These are phyloP conservation scores for Erethizon dorsatum DNA, from an alignment of 2,797 vertebrate genomes.

Conservation along the genomic window DNA sequence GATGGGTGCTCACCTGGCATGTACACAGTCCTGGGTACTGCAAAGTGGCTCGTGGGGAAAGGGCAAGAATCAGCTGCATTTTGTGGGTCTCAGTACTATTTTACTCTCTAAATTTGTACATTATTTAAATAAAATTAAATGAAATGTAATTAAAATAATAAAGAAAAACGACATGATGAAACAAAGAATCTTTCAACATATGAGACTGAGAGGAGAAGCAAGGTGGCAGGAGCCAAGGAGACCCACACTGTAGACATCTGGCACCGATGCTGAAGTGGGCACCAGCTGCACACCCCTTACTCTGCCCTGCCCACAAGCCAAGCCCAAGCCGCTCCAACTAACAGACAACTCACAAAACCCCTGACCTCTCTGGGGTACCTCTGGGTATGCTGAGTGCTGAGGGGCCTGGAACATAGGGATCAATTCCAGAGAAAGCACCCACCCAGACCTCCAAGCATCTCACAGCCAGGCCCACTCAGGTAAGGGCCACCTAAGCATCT, in stretches of 20 bases:
- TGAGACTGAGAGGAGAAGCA: not conserved
- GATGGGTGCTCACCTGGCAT: not conserved
- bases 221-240: not conserved
- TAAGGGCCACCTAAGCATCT: rapidly evolving
- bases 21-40: not conserved
- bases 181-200: not conserved
- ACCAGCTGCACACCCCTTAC: rapidly evolving
- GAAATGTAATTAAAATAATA: not conserved
- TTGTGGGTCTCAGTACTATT: rapidly evolving
- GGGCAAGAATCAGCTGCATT: too few relatives aligned
- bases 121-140: not conserved
- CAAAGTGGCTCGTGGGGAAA: not conserved
- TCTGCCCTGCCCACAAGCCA: not conserved
- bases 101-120: not conserved
- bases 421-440: not conserved
- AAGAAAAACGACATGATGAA: not conserved
- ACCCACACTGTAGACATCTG: rapidly evolving
- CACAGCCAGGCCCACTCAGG: not conserved
- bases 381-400: rapidly evolving
- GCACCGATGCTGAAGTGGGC: rapidly evolving
- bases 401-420: not conserved
- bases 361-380: rapidly evolving
- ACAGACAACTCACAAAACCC: too few relatives aligned
- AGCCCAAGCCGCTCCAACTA: not conserved
- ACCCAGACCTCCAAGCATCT: rapidly evolving